Evolutionary conservation across 2,888 invertebrate genomes (phyloP), one percentile per base, ranked within the genome.

Genomic region (Melieria picta): DNA sequence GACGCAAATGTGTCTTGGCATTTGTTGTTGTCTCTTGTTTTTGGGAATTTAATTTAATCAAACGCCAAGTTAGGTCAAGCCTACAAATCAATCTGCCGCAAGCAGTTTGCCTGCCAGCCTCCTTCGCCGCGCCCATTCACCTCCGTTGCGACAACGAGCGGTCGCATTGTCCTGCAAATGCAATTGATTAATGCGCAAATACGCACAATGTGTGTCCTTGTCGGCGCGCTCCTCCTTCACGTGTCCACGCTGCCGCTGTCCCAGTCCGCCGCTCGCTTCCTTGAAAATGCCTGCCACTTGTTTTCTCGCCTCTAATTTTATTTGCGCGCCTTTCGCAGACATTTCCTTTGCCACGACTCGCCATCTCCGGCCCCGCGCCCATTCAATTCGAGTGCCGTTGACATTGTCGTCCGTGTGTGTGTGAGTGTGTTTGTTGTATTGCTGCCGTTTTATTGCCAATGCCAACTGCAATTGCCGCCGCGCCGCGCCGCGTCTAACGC

Each of bases 21-120:
- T 63, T 46, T 7, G 11, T 46, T 46, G 13, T 43, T 50, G 46
- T 48, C 42, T 46, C 48, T 70, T 61, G 65, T 72, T 80, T 80
- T 77, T 82, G 79, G 82, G 82, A 83, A 81, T 83, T 82, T 82
- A 83, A 83, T 83, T 83, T 83, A 84, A 83, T 83, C 82, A 83
- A 82, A 82, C 78, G 83, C 76, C 83, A 79, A 80, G 76, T 75
- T 62, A 74, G 77, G 77, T 77, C 79, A 80, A 79, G 79, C 80
- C 80, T 82, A 84, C 83, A 80, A 84, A 83, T 84, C 83, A 83
- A 84, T 84, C 83, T 84, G 77, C 72, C 71, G 73, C 73, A 73
- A 76, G 76, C 75, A 74, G 47, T 65, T 69, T 70, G 72, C 60
- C 67, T 61, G 52, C 67, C 67, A 30, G 30, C 30, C 30, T 30